These are phyloP conservation scores for Calephelis nemesis DNA, from an alignment of 1,140 invertebrate species.

Conservation along the genomic window DNA sequence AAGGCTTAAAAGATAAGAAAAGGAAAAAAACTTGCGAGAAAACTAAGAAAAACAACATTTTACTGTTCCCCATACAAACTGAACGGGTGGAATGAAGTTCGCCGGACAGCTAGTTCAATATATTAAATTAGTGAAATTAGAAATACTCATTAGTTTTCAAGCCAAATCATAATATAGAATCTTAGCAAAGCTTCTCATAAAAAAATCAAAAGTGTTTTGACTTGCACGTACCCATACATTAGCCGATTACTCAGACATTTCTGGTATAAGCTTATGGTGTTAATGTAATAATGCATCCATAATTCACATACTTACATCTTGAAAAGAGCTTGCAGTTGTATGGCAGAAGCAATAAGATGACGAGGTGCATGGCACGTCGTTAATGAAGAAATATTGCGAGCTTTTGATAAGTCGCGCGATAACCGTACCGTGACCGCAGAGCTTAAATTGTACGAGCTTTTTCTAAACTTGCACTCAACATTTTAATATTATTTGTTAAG, in stretches of 20 bases:
- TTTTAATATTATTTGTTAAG: too few relatives aligned
- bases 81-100: too few relatives aligned
- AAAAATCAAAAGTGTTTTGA: conserved; percentile 10
- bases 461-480: too few relatives aligned
- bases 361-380: conserved; percentile 52
- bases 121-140: too few relatives aligned
- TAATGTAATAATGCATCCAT: conserved; percentile 38
- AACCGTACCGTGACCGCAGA: conserved; percentile 44
- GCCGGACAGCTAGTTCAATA: too few relatives aligned
- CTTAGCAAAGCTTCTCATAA: neutral
- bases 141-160: too few relatives aligned
- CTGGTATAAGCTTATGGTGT: conserved; percentile 29
- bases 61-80: too few relatives aligned
- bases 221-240: conserved; percentile 13
- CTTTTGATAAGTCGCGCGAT: conserved; percentile 64
- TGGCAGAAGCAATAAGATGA: conserved; percentile 42
- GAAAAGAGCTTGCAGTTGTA: conserved; percentile 22
- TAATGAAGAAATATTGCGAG: conserved; percentile 77
- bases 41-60: too few relatives aligned
- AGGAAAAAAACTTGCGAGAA: too few relatives aligned
- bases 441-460: conserved; percentile 51
- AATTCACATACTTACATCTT: conserved; percentile 40
- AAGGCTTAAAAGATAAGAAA: too few relatives aligned
- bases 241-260: conserved; percentile 30
- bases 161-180: neutral